Evolutionary conservation across 1,140 invertebrate species (phyloP).

Genomic region (Sitophilus oryzae): DNA sequence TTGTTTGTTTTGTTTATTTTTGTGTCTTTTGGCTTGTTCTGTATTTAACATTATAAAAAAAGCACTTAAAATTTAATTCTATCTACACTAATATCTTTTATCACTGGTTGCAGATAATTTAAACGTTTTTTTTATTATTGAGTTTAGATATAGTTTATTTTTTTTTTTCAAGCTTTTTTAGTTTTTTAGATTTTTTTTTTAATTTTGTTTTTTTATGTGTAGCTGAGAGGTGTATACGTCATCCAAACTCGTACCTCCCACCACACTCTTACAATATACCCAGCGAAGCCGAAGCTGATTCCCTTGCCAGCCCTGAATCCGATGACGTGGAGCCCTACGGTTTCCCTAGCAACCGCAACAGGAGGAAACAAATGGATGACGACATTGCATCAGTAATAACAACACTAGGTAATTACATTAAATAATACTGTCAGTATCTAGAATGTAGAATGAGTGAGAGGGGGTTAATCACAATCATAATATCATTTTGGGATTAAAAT

Average conservation of each 20-base stretch:
- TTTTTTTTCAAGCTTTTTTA: conserved; percentile 4
- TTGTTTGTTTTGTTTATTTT: not conserved
- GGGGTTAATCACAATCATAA: too few species aligned
- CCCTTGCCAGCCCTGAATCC: conserved; percentile 41
- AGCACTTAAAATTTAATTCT: too few species aligned
- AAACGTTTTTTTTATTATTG: too few species aligned
- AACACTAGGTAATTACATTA: conserved; percentile 47
- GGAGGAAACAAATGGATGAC: conserved; percentile 51
- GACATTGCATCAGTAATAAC: conserved; percentile 53
- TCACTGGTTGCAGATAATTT: too few species aligned
- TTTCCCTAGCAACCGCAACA: conserved; percentile 57
- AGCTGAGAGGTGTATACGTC: conserved; percentile 69
- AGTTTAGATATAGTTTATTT: conserved; percentile 1
- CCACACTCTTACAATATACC: conserved; percentile 58
- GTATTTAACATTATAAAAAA: too few species aligned
- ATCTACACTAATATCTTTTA: too few species aligned
- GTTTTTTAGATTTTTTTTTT: conserved; percentile 20
- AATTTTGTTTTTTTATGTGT: conserved; percentile 6
- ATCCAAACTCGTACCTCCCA: conserved; percentile 81
- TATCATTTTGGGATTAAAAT: too few species aligned
- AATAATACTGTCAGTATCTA: too few species aligned
- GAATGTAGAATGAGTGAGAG: too few species aligned
- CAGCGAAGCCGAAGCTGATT: conserved; percentile 48
- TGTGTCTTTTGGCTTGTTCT: too few species aligned
- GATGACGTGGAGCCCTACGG: conserved; percentile 62